Conservation (phyloP, 2,797 vertebrate genomes). For the Decapterus maruadsi region DNA sequence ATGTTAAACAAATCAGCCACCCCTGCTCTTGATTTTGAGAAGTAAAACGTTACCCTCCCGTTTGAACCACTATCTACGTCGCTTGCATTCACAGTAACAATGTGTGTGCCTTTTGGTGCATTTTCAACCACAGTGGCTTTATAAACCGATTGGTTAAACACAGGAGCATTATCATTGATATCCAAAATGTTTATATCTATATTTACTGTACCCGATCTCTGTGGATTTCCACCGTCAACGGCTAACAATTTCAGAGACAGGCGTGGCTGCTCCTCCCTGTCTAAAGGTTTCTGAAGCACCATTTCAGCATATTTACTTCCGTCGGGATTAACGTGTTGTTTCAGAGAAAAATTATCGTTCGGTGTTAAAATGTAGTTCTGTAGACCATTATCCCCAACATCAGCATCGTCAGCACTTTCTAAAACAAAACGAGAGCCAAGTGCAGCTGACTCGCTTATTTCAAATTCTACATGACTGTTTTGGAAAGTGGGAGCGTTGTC, state of each 20-base stretch:
- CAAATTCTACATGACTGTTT: constrained; percentile 64
- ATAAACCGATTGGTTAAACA: constrained; percentile 75
- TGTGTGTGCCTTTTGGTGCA: constrained; percentile 31
- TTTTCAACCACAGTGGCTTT: constrained; percentile 71
- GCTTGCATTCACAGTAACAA: constrained; percentile 70
- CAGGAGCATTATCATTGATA: constrained; percentile 73
- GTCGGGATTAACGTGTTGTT: constrained; percentile 62
- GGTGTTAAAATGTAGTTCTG: constrained; percentile 69
- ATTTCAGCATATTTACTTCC: constrained; percentile 76
- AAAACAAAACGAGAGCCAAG: constrained; percentile 68
- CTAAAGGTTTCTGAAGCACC: constrained; percentile 73
- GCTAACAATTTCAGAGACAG: constrained; percentile 75
- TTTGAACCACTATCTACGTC: constrained; percentile 68
- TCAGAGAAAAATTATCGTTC: constrained; percentile 72
- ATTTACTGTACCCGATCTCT: constrained; percentile 75
- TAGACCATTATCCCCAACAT: constrained; percentile 71
- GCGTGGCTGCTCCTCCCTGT: constrained; percentile 68
- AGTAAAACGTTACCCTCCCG: constrained; percentile 75
- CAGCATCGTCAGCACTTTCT: constrained; percentile 70
- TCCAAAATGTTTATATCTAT: constrained; percentile 71
- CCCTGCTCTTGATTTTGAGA: constrained; percentile 74
- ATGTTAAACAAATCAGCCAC: constrained; percentile 79
- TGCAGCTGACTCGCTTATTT: constrained; percentile 72
- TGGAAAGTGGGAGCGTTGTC: constrained; percentile 75
- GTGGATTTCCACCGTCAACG: constrained; percentile 75